These are phyloP conservation scores for Geotrupes spiniger DNA, from an alignment of 2,888 invertebrate genomes.

Conservation along the genomic window DNA sequence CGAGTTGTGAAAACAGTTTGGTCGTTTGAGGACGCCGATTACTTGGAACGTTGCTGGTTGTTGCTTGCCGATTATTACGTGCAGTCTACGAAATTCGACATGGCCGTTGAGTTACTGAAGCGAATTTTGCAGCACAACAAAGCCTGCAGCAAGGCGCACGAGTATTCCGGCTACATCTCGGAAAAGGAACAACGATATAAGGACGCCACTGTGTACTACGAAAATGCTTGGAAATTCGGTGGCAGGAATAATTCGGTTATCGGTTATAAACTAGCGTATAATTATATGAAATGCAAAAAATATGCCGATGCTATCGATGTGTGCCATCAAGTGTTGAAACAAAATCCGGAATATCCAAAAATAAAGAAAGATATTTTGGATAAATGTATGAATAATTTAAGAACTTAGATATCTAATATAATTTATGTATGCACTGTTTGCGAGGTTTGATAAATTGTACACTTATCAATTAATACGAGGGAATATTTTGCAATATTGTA, in stretches of 20 bases:
- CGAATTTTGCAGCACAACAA: conserved; percentile 79
- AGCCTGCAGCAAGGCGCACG: conserved; percentile 87
- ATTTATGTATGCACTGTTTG: too few relatives aligned
- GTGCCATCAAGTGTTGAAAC: conserved; percentile 77
- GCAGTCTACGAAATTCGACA: conserved; percentile 78
- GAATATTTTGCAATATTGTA: too few relatives aligned
- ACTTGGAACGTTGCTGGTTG: conserved; percentile 93
- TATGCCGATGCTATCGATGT: conserved; percentile 91
- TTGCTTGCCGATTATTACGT: conserved; percentile 88
- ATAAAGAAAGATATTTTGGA: conserved; percentile 92
- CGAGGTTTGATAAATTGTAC: too few relatives aligned
- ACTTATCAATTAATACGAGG: too few relatives aligned
- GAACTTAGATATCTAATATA: conserved; percentile 59
- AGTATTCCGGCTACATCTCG: conserved; percentile 78
- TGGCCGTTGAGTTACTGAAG: conserved; percentile 78
- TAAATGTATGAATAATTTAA: conserved; percentile 76
- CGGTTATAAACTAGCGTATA: conserved; percentile 91
- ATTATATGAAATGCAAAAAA: conserved; percentile 83
- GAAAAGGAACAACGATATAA: conserved; percentile 92
- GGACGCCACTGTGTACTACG: conserved; percentile 79
- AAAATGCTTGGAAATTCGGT: conserved; percentile 81
- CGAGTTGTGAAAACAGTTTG: conserved; percentile 80
- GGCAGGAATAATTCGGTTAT: conserved; percentile 79
- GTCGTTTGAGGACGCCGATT: conserved; percentile 95
- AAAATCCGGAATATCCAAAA: conserved; percentile 85